Conservation (phyloP, 2,113 vertebrate species). For the Zosterops hypoxanthus region DNA sequence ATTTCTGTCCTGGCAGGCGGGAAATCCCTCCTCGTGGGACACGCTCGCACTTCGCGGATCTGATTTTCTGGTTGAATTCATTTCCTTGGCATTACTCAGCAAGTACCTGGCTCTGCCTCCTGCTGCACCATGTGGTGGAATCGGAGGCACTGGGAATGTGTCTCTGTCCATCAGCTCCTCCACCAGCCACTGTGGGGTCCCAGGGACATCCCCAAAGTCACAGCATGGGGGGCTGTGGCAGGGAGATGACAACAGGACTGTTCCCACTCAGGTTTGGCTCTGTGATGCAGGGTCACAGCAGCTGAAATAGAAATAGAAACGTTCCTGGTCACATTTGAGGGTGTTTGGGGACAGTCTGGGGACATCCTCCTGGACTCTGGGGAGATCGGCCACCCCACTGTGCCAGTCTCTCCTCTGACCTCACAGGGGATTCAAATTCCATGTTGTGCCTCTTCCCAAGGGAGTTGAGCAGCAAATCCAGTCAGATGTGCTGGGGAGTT, state of each 20-base stretch:
- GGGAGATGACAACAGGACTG: accelerated
- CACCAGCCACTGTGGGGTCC: accelerated
- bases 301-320: not conserved
- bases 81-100: not conserved
- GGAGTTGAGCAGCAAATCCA: not conserved
- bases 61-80: constrained; percentile 1
- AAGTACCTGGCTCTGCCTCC: not conserved
- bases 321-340: not conserved
- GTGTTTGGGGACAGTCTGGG: accelerated
- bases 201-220: accelerated
- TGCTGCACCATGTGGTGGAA: not conserved
- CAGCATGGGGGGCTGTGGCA: accelerated
- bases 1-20: not conserved
- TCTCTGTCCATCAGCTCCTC: not conserved
- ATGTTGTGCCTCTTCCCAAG: not conserved
- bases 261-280: not conserved
- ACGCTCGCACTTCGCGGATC: accelerated
- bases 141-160: accelerated
- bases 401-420: not conserved
- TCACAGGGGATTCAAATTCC: accelerated
- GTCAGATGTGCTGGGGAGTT: accelerated
- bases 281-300: not conserved
- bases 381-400: accelerated
- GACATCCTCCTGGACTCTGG: accelerated
- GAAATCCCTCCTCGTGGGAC: not conserved